Base-by-base conservation (phyloP, 1,140 invertebrate species). In the Tachypleus tridentatus region DNA sequence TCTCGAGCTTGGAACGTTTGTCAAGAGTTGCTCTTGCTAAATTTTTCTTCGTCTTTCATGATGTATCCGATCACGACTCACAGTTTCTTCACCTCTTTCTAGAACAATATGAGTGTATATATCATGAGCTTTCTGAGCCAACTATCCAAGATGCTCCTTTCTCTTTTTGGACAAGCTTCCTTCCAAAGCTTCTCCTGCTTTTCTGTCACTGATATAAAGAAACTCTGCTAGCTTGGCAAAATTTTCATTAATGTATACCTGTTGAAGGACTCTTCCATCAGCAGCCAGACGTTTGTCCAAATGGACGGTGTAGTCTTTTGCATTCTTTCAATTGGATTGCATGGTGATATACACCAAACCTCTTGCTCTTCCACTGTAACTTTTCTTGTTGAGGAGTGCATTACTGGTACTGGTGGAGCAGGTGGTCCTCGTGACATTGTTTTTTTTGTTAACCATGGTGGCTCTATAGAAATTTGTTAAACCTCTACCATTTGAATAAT, bases 241-340 rank as follows among this genome's bases (percentile, higher is more conserved):
- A 75, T 99, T 98, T 77, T 99, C 97, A 75, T 98, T 98, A 62
- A 99, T 95, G 73, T 98, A 96, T 11, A 92, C 87, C 75, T 96
- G 93, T 74, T 99, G 97, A 1, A 98, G 79, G 6, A 96, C 96
- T 59, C 97, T 81, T 0, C 97, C 97, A 79, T 99, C 97, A 11
- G 96, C 96, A 3, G 96, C 97, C 70, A 99, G 79, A 71, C 97
- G 85, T 80, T 99, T 99, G 77, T 99, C 96, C 67, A 99, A 78
- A 0, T 96, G 96, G 73, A 99, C 97, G 0, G 97, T 99, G 79
- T 97, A 99, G 73, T 93, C 91, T 93, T 97, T 81, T 4, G 94
- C 91, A 76, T 99, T 99, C 78, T 99, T 99, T 96, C 97, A 99
- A 74, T 99, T 98, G 10, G 93, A 97, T 99, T 97, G 74, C 96